These are phyloP conservation scores for Notarius quadriscutis DNA, from an alignment of 2,113 vertebrate species.

Conservation along the genomic window DNA sequence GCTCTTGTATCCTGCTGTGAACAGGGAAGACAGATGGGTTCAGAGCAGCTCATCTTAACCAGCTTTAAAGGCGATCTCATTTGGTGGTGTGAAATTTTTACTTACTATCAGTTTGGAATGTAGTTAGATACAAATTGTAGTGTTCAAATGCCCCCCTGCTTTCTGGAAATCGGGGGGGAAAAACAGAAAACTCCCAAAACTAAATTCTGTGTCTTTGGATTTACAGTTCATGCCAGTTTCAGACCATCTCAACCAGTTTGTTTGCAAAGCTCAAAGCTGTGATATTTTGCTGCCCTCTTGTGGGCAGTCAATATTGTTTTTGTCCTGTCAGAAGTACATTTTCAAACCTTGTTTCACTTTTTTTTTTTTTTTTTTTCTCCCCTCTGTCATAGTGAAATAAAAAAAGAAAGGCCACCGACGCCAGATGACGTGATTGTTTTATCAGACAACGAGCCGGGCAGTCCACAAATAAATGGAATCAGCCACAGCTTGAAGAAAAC, in stretches of 20 bases:
- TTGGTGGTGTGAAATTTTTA: not conserved
- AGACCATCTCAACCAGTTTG: not conserved
- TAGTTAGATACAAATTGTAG: not conserved
- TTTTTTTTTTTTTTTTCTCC: not conserved
- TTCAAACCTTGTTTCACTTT: not conserved
- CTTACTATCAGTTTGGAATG: not conserved
- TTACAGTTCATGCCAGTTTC: not conserved
- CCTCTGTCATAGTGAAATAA: conserved; percentile 76
- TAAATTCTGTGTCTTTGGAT: not conserved
- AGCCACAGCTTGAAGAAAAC: conserved; percentile 78
- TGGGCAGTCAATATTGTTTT: conserved; percentile 7
- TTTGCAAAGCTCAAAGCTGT: not conserved
- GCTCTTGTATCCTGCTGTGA: not conserved
- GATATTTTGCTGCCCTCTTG: conserved; percentile 35
- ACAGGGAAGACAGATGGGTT: conserved; percentile 15
- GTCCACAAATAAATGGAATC: conserved; percentile 87
- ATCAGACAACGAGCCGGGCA: conserved; percentile 90
- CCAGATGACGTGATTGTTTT: conserved; percentile 93
- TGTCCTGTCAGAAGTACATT: not conserved
- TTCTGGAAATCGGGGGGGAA: not conserved
- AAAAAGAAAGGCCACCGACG: conserved; percentile 82
- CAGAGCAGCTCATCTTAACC: not conserved
- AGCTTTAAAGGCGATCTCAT: not conserved
- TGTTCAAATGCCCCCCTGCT: not conserved
- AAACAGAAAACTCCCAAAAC: not conserved